Conservation (phyloP, 2,888 invertebrate species). For the Hirtodrosophila trivittata region DNA sequence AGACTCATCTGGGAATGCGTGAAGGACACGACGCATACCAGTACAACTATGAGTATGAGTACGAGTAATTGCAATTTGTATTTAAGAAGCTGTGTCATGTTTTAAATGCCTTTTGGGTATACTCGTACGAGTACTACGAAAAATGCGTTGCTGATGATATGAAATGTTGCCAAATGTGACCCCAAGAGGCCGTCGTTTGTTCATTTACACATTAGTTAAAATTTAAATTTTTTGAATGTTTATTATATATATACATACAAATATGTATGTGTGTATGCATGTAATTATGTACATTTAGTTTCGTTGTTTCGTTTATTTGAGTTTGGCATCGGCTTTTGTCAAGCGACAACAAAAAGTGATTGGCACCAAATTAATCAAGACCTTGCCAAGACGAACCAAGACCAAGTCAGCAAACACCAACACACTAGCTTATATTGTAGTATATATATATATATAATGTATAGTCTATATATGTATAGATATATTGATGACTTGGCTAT, state of each 20-base stretch:
- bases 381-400: conserved; percentile 61
- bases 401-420: conserved; percentile 39
- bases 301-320: conserved; percentile 48
- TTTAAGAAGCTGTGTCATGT: conserved; percentile 56
- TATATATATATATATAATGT: background rate
- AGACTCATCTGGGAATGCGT: conserved; percentile 67
- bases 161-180: conserved; percentile 76
- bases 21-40: conserved; percentile 61
- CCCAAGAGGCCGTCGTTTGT: conserved; percentile 69
- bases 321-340: conserved; percentile 70
- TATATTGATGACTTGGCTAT: conserved; percentile 18
- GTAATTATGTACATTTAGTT: conserved; percentile 43
- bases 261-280: conserved; percentile 15
- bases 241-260: conserved; percentile 10
- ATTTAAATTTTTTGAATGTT: conserved; percentile 53
- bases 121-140: no score
- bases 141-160: conserved; percentile 70
- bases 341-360: conserved; percentile 71
- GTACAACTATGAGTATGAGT: conserved; percentile 7
- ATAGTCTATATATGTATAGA: background rate
- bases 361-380: conserved; percentile 79
- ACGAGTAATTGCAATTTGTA: conserved; percentile 53
- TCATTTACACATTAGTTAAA: conserved; percentile 76
- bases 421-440: conserved; percentile 20
- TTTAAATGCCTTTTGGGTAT: conserved; percentile 50